phyloP scores from a whole-genome alignment of 1,140 invertebrate species.

The Theocolax elegans region DNA sequence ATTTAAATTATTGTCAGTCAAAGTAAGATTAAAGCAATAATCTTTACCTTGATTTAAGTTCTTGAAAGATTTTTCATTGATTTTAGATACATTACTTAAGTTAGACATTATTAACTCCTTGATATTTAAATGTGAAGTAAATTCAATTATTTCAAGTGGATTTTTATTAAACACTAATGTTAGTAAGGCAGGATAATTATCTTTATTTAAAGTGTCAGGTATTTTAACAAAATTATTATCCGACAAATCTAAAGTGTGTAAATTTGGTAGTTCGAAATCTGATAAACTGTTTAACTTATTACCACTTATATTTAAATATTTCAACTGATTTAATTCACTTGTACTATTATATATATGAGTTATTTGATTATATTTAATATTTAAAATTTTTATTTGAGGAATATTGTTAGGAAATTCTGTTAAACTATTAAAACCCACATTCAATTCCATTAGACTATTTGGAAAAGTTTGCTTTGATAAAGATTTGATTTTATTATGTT shows the following conservation, averaged over 20 bases:
- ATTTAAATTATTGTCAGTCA: constrained; percentile 51
- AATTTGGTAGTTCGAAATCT: constrained; percentile 41
- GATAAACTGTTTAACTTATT: constrained; percentile 52
- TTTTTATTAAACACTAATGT: constrained; percentile 53
- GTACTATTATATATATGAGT: constrained; percentile 35
- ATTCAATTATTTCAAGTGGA: constrained; percentile 50
- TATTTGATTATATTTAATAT: constrained; percentile 49
- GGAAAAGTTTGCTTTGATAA: constrained; percentile 43
- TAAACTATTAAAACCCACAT: constrained; percentile 43
- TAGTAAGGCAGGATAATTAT: constrained; percentile 53
- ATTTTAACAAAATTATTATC: constrained; percentile 64
- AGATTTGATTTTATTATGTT: constrained; percentile 45
- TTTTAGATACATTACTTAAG: constrained; percentile 45
- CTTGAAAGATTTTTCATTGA: constrained; percentile 50
- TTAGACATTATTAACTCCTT: constrained; percentile 46
- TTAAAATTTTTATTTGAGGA: constrained; percentile 43
- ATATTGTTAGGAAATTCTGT: constrained; percentile 25
- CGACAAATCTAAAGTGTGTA: constrained; percentile 68
- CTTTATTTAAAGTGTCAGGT: constrained; percentile 48
- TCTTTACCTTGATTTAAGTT: constrained; percentile 45
- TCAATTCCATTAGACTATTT: constrained; percentile 32
- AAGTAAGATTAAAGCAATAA: constrained; percentile 52
- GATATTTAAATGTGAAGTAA: constrained; percentile 48
- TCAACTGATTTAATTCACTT: constrained; percentile 41
- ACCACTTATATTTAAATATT: constrained; percentile 53